Evolutionary conservation across 1,140 invertebrate genomes (phyloP), one percentile per base, ranked within the genome.

Genomic region (Cephus cinctus): DNA sequence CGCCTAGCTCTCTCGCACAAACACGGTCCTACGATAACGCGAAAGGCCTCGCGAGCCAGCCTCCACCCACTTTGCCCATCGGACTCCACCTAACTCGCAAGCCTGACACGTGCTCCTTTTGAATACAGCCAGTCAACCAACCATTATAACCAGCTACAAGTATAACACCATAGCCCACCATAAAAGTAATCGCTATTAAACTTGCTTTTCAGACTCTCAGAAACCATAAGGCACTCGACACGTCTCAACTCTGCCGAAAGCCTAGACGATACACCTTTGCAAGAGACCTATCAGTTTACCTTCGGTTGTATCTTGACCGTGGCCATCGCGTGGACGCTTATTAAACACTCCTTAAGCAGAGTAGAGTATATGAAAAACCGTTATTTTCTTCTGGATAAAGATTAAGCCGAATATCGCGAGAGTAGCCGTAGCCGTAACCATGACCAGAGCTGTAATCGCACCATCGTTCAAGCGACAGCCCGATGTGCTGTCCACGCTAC

Each of bases 1-100:
- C 43, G 14, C 11, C 27, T 12, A 12, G 14, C 27, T 30, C 27
- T 30, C 27, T 11, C 27, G 27, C 27, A 30, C 27, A 30, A 9
- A 30, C 27, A 9, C 9, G 27, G 12, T 15, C 34, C 56, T 53
- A 60, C 40, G 67, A 68, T 67, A 69, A 63, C 62, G 43, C 57
- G 62, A 63, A 71, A 69, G 63, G 68, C 65, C 60, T 66, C 61
- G 53, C 65, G 63, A 65, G 61, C 59, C 65, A 69, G 71, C 71
- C 71, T 73, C 71, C 71, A 73, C 69, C 72, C 72, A 73, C 71
- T 66, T 65, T 59, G 59, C 60, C 57, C 55, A 65, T 57, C 61
- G 63, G 68, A 73, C 71, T 73, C 72, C 72, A 75, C 72, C 72
- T 73, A 75, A 71, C 63, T 60, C 57, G 50, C 54, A 57, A 61